Evolutionary conservation across 2,888 invertebrate genomes (phyloP).

Genomic region (Himalopsyche kuldschensis): DNA sequence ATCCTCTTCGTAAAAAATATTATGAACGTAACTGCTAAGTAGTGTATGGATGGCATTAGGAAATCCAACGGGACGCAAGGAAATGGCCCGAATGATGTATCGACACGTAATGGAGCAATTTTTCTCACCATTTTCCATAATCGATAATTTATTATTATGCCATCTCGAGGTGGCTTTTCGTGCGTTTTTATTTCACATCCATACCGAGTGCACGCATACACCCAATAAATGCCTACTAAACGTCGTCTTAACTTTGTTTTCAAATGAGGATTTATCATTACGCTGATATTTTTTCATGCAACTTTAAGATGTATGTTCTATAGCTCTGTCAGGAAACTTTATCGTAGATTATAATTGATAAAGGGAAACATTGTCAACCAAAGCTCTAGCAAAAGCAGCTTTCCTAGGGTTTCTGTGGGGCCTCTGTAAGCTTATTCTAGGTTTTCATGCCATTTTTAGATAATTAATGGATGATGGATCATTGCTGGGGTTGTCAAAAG

Average conservation of each 20-base stretch:
- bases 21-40: neutral
- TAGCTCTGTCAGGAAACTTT: too few species aligned
- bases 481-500: too few species aligned
- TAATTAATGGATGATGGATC: too few species aligned
- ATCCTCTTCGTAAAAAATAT: neutral
- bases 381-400: too few species aligned
- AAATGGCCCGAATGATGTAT: constrained; percentile 38
- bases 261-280: neutral
- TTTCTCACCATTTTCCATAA: constrained; percentile 41
- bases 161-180: constrained; percentile 57
- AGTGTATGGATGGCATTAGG: constrained; percentile 29
- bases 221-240: neutral
- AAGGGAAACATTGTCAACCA: too few species aligned
- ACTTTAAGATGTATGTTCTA: too few species aligned
- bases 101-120: constrained; percentile 40
- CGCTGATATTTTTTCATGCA: neutral
- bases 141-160: constrained; percentile 40
- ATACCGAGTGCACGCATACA: neutral
- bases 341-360: too few species aligned
- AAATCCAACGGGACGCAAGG: constrained; percentile 36
- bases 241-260: neutral
- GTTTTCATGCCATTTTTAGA: too few species aligned
- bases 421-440: too few species aligned
- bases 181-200: constrained; percentile 52
- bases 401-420: too few species aligned